Evolutionary conservation across 2,888 invertebrate species (phyloP), one percentile per base, ranked within the genome.

Genomic region (Anaspis maculata): DNA sequence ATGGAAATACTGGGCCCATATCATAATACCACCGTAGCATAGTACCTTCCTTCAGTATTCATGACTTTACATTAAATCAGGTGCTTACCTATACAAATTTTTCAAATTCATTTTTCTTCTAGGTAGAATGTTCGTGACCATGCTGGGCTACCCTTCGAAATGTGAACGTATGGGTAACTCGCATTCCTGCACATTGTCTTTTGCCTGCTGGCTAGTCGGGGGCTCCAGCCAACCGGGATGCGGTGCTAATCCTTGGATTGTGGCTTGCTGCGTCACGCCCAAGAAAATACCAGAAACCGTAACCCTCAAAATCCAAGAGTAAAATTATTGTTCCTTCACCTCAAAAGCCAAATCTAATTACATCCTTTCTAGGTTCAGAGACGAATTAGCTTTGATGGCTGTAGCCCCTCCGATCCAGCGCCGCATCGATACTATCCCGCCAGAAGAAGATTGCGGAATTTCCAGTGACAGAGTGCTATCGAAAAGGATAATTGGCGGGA

Each of bases 401-500:
- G n/a, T n/a, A n/a, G n/a, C n/a, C n/a, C n/a, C 19, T 19, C 5
- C 19, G 19, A 45, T 61, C 14, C 57, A 62, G 44, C 53, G 53
- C 33, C 46, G 61, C 33, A 58, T 54, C 15, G 55, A 57, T 9
- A 19, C 5, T 5, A 9, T 19, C 5, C 5, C 9, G 5, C 5
- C 67, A 1, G 64, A 71, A 56, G 59, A 72, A 48, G 77, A 82
- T 45, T 86, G 86, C 48, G 85, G 85, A 0, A 56, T 83, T 9
- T 77, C 83, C 0, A 68, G 75, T 1, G 68, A 65, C 54, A 62
- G 53, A 42, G 52, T 47, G 47, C 70, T 76, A 13, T 78, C 79
- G 54, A 85, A 84, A 58, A 68, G 87, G 30, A 87, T 88, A 39
- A 85, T 88, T 24, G 88, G 88, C 1, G 87, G 88, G 0, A 68